phyloP scores from a whole-genome alignment of 2,797 vertebrate genomes.

The Danio albolineatus region DNA sequence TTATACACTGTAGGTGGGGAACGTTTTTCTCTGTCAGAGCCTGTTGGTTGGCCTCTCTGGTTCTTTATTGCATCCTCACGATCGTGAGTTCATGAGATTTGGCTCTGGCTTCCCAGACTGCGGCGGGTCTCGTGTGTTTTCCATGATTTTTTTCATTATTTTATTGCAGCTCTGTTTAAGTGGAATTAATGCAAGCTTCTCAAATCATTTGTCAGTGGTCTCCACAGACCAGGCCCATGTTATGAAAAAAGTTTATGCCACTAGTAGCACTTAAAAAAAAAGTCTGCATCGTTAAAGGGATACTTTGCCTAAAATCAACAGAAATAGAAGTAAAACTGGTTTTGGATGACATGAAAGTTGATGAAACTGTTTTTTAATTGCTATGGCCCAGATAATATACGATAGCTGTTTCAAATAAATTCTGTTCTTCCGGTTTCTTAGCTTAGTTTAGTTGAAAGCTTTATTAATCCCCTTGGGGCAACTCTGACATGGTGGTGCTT shows the following conservation, averaged over 20 bases:
- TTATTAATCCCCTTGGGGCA: too few species aligned
- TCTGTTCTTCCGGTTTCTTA: not conserved
- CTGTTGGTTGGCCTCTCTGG: constrained; percentile 41
- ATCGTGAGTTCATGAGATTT: constrained; percentile 50
- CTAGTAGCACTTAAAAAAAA: constrained; percentile 23
- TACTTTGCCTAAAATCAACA: not conserved
- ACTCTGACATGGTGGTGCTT: too few species aligned
- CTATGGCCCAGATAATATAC: too few species aligned
- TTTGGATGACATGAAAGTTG: not conserved
- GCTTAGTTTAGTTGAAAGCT: too few species aligned
- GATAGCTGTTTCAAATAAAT: not conserved
- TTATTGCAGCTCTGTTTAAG: constrained; percentile 54
- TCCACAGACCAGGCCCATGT: constrained; percentile 43
- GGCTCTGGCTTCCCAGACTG: constrained; percentile 38
- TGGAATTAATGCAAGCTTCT: constrained; percentile 58
- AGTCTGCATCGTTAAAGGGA: constrained; percentile 9
- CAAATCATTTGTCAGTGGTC: constrained; percentile 62
- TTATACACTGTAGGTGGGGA: constrained; percentile 72
- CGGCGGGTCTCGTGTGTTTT: constrained; percentile 46
- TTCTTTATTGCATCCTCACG: constrained; percentile 54
- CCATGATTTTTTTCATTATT: constrained; percentile 45
- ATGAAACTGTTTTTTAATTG: not conserved
- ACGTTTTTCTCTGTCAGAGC: constrained; percentile 70
- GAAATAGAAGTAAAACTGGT: not conserved
- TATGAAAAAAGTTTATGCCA: constrained; percentile 49